phyloP scores from a whole-genome alignment of 1,140 invertebrate species.

The Drusus annulatus region DNA sequence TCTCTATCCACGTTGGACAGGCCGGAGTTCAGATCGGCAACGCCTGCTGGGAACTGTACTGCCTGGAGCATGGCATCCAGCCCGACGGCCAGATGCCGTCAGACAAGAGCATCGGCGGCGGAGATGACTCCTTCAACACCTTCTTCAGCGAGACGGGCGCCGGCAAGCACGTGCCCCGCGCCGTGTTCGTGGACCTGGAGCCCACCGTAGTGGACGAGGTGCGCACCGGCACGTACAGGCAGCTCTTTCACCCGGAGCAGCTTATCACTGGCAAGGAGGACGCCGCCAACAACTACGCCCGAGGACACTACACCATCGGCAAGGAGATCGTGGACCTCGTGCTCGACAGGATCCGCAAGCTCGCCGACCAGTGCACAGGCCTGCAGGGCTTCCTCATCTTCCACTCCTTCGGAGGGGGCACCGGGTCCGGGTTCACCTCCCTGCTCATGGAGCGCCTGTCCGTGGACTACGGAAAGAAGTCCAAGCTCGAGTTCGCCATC shows the following conservation, averaged over 20 bases:
- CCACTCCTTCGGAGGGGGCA: slow-evolving; percentile 91
- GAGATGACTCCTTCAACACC: slow-evolving; percentile 90
- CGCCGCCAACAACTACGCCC: slow-evolving; percentile 91
- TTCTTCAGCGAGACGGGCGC: slow-evolving; percentile 93
- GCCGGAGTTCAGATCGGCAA: slow-evolving; percentile 83
- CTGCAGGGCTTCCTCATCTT: slow-evolving; percentile 92
- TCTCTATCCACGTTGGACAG: slow-evolving; percentile 83
- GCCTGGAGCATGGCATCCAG: slow-evolving; percentile 88
- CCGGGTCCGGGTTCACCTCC: slow-evolving; percentile 90
- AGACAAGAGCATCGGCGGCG: slow-evolving; percentile 76
- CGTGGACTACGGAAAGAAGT: slow-evolving; percentile 92
- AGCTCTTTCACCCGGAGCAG: slow-evolving; percentile 90
- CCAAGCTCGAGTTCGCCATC: slow-evolving; percentile 90
- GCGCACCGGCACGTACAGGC: slow-evolving; percentile 86
- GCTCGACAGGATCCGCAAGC: slow-evolving; percentile 83
- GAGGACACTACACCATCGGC: slow-evolving; percentile 93
- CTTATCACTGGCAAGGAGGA: slow-evolving; percentile 91
- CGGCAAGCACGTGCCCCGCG: slow-evolving; percentile 89
- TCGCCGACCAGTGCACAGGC: slow-evolving; percentile 90
- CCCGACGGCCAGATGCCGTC: slow-evolving; percentile 79
- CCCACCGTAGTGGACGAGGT: slow-evolving; percentile 89
- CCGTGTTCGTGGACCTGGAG: slow-evolving; percentile 90
- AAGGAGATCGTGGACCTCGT: slow-evolving; percentile 90
- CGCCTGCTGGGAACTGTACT: slow-evolving; percentile 86
- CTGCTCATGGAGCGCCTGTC: slow-evolving; percentile 91